Evolutionary conservation across 1,140 invertebrate genomes (phyloP), one percentile per base, ranked within the genome.

Genomic region (Drosophila arawakana): DNA sequence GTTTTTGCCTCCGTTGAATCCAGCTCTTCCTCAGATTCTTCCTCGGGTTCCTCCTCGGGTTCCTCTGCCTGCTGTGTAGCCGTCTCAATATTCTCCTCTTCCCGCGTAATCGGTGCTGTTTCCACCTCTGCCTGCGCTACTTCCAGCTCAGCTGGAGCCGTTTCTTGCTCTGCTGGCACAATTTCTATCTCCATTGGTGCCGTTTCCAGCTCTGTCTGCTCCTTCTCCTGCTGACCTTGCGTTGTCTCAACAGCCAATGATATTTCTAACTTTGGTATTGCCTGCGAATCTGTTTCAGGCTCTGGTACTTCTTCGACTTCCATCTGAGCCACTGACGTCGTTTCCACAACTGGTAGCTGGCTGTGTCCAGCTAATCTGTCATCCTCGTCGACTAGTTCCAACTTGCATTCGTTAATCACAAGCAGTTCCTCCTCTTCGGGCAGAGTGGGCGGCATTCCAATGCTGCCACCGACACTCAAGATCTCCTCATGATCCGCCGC

Each of bases 321-420:
- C 10, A 8, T 3, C 41, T 50, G 44, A 4, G 8, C 3, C 4
- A 10, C 8, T 39, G 10, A 10, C 37, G 37, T 8, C 37, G 2
- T 7, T 7, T 25, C 25, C 0, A 25, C 25, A 2, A 5, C 3
- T 5, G 35, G 1, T 43, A 9, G 1, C 11, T 43, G 41, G 11
- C 2, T 11, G 2, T 13, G 41, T n/a, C 15, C 46, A 15, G 44
- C 7, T 6, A 2, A 15, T 47, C 46, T 47, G 6, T 47, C 41
- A 3, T 43, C 8, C 13, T 43, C 37, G 10, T 57, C 54, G 18
- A 1, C 1, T 13, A 34, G 50, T 8, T 76, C 79, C 9, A 76
- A 9, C 15, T 79, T 72, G 41, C 83, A 88, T 21, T 73, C 83
- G 21, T 88, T 79, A 6, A 80, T 41, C 11, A 86, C 82, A 4